A percentile compares a stretch with the other conserved stretches of the same genome.
Conservation (phyloP, 1,140 invertebrate genomes). For the Orchestia grillus region DNA sequence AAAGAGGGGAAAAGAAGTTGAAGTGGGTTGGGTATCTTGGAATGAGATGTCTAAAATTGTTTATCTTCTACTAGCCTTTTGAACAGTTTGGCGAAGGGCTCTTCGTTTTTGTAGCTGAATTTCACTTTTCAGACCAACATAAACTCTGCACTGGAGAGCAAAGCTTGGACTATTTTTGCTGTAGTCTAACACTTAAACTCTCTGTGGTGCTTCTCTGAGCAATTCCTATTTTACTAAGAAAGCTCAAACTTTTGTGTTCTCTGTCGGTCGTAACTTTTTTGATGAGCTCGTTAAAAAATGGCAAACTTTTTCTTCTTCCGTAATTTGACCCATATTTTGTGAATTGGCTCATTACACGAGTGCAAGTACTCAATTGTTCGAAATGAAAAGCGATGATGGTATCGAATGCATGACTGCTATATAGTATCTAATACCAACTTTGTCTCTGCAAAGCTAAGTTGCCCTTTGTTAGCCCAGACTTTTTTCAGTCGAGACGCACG, state of each 20-base stretch:
- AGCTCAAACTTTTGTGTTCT: neutral
- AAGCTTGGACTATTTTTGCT: neutral
- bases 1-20: too few relatives aligned
- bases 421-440: neutral
- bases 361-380: neutral
- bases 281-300: neutral
- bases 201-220: neutral
- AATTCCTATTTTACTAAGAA: neutral
- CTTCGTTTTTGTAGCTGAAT: neutral
- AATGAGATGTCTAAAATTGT: too few relatives aligned
- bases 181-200: neutral
- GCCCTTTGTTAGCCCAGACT: neutral
- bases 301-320: neutral
- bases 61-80: neutral
- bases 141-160: neutral
- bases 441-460: neutral
- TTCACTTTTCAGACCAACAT: neutral
- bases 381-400: neutral
- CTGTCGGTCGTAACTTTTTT: neutral
- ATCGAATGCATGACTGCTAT: neutral
- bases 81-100: neutral
- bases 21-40: too few relatives aligned
- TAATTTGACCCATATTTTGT: neutral
- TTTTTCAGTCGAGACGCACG: neutral
- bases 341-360: neutral